phyloP scores from a whole-genome alignment of 2,113 vertebrate genomes.

The Spea bombifrons region DNA sequence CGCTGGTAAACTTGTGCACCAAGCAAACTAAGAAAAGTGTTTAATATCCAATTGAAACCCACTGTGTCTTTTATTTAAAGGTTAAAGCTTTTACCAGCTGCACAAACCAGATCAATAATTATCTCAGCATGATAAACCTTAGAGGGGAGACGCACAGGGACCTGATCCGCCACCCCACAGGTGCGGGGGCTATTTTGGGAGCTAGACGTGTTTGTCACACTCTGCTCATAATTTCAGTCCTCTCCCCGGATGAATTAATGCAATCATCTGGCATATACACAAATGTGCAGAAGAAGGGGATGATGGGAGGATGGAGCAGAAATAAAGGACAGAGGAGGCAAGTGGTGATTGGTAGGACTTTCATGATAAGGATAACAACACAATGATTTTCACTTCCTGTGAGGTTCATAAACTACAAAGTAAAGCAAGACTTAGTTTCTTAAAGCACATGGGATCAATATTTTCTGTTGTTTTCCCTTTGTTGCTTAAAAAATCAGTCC shows the following conservation, averaged over 20 bases:
- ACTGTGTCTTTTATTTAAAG: conserved; percentile 38
- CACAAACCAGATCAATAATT: conserved; percentile 2
- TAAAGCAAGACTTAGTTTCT: not conserved
- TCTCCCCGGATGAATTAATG: conserved; percentile 43
- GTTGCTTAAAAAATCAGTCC: no score
- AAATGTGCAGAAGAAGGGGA: not conserved
- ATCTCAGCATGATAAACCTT: conserved; percentile 26
- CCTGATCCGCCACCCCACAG: conserved; percentile 19
- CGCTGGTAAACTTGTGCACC: not conserved
- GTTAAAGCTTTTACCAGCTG: conserved; percentile 45
- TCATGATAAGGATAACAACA: conserved; percentile 2
- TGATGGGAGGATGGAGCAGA: conserved; percentile 6
- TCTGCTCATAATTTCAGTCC: conserved; percentile 35
- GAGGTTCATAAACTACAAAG: not conserved
- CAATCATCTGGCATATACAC: conserved; percentile 30
- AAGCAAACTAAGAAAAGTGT: conserved; percentile 18
- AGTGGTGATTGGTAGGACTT: not conserved
- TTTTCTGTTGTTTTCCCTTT: no score
- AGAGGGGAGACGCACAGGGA: conserved; percentile 2
- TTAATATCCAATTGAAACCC: conserved; percentile 30
- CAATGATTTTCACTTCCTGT: not conserved
- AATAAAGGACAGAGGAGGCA: conserved; percentile 1
- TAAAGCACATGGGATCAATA: no score
- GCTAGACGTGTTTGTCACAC: conserved; percentile 23
- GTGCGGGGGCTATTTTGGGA: conserved; percentile 31